Percentiles rank a stretch among this genome's conserved stretches.
Conservation (phyloP, 2,888 invertebrate species). For the Trachelus tabidus region DNA sequence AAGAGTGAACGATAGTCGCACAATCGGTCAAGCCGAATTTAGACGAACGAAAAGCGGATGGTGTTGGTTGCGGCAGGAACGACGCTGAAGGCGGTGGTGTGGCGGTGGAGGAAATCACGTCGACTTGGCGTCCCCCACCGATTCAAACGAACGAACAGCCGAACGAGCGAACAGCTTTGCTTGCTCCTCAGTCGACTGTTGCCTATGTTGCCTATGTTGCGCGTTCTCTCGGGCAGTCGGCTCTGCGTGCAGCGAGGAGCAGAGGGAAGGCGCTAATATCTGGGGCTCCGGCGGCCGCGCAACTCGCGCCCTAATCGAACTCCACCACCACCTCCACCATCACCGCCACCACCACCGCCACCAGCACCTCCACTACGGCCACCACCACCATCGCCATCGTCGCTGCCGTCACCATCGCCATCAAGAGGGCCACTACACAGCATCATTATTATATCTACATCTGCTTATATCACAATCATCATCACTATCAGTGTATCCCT, state of each 20-base stretch:
- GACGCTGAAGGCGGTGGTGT: background rate
- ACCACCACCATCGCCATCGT: slow-evolving; percentile 31
- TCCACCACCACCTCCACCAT: slow-evolving; percentile 34
- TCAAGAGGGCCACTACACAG: slow-evolving; percentile 25
- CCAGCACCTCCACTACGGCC: slow-evolving; percentile 31
- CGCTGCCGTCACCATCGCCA: slow-evolving; percentile 26
- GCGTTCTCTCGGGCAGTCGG: slow-evolving; percentile 17
- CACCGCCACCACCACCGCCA: slow-evolving; percentile 24
- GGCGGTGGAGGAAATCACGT: slow-evolving; percentile 6
- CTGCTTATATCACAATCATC: slow-evolving; percentile 33
- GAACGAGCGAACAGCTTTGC: slow-evolving; percentile 30
- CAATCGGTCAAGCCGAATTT: slow-evolving; percentile 53
- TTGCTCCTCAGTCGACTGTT: slow-evolving; percentile 16
- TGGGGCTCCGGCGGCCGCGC: slow-evolving; percentile 65
- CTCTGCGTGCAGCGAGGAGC: slow-evolving; percentile 1
- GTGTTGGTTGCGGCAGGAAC: background rate
- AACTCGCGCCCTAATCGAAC: slow-evolving; percentile 61
- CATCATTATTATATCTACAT: slow-evolving; percentile 31
- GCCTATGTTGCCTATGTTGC: slow-evolving; percentile 29
- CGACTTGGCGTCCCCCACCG: slow-evolving; percentile 15
- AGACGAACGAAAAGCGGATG: slow-evolving; percentile 39
- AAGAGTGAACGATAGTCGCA: slow-evolving; percentile 42
- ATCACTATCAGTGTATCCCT: slow-evolving; percentile 18
- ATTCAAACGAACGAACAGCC: slow-evolving; percentile 33
- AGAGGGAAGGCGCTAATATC: slow-evolving; percentile 64